phyloP scores from a whole-genome alignment of 2,113 vertebrate species.

The Catagonus wagneri region DNA sequence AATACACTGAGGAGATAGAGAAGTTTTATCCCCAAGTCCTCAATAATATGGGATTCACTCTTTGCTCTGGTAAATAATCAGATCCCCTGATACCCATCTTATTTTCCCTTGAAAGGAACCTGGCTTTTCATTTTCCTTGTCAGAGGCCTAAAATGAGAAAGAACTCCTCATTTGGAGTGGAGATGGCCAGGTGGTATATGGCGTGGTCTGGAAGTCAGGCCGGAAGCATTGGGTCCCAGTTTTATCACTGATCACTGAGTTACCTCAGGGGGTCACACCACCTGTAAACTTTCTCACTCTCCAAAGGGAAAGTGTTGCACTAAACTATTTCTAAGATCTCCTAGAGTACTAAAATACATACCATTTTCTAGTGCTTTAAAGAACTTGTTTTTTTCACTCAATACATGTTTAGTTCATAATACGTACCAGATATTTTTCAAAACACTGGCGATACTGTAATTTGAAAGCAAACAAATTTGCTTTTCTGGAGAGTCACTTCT shows the following conservation, averaged over 20 bases:
- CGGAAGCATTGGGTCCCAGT: rapidly evolving
- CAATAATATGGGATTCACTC: background rate
- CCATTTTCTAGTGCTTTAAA: background rate
- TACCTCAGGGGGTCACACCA: no score
- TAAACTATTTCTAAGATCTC: background rate
- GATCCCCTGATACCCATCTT: background rate
- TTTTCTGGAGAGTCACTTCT: background rate
- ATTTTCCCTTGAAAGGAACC: background rate
- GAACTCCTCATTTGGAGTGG: background rate
- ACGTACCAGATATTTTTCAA: background rate
- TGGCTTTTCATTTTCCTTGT: background rate
- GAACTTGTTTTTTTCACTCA: background rate
- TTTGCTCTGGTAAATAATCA: conserved; percentile 59
- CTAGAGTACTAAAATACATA: background rate
- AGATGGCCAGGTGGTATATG: background rate
- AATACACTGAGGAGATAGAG: conserved; percentile 57
- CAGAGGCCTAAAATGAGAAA: background rate
- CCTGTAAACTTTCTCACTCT: background rate
- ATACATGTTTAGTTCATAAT: background rate
- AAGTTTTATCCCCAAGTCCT: conserved; percentile 52
- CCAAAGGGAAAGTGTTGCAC: background rate
- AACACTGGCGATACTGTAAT: background rate
- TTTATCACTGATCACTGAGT: background rate
- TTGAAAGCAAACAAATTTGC: background rate
- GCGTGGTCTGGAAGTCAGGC: background rate